A percentile compares a stretch with the other conserved stretches of the same genome.
These are phyloP conservation scores for Drosophila kohkoa DNA, from an alignment of 1,140 invertebrate genomes.

Conservation along the genomic window DNA sequence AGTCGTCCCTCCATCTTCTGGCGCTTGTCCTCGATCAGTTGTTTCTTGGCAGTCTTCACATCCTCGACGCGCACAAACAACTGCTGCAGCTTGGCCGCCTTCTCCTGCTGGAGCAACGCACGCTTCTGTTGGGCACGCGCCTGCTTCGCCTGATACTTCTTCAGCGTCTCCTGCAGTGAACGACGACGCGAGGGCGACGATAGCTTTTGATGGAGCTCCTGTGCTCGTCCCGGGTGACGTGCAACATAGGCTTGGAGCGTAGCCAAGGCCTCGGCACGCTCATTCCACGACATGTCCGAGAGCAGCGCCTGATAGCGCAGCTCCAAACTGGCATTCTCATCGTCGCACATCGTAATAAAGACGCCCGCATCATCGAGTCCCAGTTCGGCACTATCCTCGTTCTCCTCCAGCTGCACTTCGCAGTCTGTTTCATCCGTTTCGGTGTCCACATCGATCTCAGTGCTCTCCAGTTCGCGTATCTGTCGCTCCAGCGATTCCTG, in stretches of 20 bases:
- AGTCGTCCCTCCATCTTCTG: slow-evolving; percentile 94
- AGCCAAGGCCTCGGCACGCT: slow-evolving; percentile 91
- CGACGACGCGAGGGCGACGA: slow-evolving; percentile 95
- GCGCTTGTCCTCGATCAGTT: slow-evolving; percentile 93
- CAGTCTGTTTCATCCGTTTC: slow-evolving; percentile 91
- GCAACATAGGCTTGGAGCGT: slow-evolving; percentile 91
- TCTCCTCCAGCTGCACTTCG: slow-evolving; percentile 75
- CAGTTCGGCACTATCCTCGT: slow-evolving; percentile 52
- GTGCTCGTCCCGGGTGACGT: slow-evolving; percentile 94
- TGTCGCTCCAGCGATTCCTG: slow-evolving; percentile 93
- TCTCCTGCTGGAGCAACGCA: slow-evolving; percentile 92
- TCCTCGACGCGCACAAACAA: slow-evolving; percentile 95
- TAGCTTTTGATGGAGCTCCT: slow-evolving; percentile 96
- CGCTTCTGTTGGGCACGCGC: slow-evolving; percentile 92
- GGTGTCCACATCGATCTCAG: slow-evolving; percentile 92
- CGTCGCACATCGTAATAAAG: slow-evolving; percentile 70
- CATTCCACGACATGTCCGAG: slow-evolving; percentile 92
- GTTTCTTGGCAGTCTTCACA: slow-evolving; percentile 94
- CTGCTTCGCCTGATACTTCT: slow-evolving; percentile 94
- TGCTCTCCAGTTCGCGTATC: slow-evolving; percentile 91
- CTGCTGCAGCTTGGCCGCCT: slow-evolving; percentile 93
- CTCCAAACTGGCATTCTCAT: slow-evolving; percentile 86
- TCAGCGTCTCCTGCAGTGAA: slow-evolving; percentile 91
- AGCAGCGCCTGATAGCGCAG: slow-evolving; percentile 90
- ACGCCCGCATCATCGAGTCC: slow-evolving; percentile 60